Conservation (phyloP, 2,113 vertebrate species). For the Oreochromis niloticus region DNA sequence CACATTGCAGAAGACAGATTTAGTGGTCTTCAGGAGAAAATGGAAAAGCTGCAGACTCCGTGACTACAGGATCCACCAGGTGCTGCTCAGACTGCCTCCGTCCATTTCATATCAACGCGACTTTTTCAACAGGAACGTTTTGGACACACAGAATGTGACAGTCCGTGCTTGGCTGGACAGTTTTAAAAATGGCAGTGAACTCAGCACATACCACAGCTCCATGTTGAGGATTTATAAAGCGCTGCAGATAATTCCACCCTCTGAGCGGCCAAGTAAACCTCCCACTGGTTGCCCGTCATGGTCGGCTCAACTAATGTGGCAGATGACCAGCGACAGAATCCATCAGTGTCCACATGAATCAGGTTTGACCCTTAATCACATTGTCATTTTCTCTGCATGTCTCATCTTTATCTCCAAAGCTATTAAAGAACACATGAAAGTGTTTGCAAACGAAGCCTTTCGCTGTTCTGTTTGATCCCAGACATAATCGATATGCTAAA, state of each 20-base stretch:
- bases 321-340: slow-evolving; percentile 68
- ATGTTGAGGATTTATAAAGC: slow-evolving; percentile 71
- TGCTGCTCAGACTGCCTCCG: slow-evolving; percentile 77
- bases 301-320: slow-evolving; percentile 79
- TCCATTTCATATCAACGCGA: slow-evolving; percentile 79
- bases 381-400: not conserved
- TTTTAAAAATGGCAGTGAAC: slow-evolving; percentile 31
- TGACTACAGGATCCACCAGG: slow-evolving; percentile 62
- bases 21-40: slow-evolving; percentile 78
- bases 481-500: slow-evolving; percentile 75
- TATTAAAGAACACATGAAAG: not conserved
- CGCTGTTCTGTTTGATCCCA: slow-evolving; percentile 50
- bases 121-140: slow-evolving; percentile 73
- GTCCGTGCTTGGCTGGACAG: slow-evolving; percentile 81
- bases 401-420: not conserved
- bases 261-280: slow-evolving; percentile 75
- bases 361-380: slow-evolving; percentile 68
- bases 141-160: slow-evolving; percentile 73
- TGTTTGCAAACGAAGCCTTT: not conserved
- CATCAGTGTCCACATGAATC: slow-evolving; percentile 79
- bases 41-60: slow-evolving; percentile 75
- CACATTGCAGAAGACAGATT: slow-evolving; percentile 73
- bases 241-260: slow-evolving; percentile 71
- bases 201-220: slow-evolving; percentile 57
- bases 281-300: slow-evolving; percentile 79